phyloP scores from a whole-genome alignment of 1,140 invertebrate species.

The Diabrotica undecimpunctata region DNA sequence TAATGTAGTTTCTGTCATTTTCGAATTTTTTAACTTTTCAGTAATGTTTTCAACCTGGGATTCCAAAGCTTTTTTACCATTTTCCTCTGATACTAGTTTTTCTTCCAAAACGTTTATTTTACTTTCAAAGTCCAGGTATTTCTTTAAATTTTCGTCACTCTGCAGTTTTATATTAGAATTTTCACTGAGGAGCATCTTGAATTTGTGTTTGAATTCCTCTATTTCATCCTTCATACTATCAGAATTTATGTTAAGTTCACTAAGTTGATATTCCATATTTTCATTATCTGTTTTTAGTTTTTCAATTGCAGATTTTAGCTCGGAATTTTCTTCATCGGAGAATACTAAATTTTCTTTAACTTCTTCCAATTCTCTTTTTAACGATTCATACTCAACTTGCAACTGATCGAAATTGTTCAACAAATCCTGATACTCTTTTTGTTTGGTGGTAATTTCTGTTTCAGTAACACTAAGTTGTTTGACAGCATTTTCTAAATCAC shows the following conservation, averaged over 20 bases:
- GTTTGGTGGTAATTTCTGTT: constrained; percentile 27
- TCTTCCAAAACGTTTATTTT: constrained; percentile 35
- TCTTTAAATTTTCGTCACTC: constrained; percentile 41
- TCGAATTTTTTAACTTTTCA: constrained; percentile 37
- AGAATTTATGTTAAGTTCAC: constrained; percentile 39
- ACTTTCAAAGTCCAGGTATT: constrained; percentile 36
- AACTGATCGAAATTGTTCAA: constrained; percentile 32
- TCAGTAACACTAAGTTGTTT: constrained; percentile 26
- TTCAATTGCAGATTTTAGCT: constrained; percentile 37
- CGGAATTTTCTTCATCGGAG: constrained; percentile 39
- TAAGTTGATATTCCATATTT: constrained; percentile 48
- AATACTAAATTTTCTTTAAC: constrained; percentile 40
- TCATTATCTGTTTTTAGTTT: constrained; percentile 51
- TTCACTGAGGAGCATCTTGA: constrained; percentile 41
- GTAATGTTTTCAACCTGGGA: constrained; percentile 30
- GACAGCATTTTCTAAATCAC: constrained; percentile 23
- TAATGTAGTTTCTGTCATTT: constrained; percentile 40
- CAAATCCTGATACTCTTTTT: constrained; percentile 28
- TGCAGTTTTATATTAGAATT: constrained; percentile 41
- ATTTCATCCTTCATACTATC: constrained; percentile 44
- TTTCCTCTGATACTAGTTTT: constrained; percentile 35
- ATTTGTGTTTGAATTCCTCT: constrained; percentile 41
- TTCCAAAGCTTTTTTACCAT: constrained; percentile 32
- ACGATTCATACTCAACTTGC: constrained; percentile 46
- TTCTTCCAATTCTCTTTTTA: constrained; percentile 47